Conservation (phyloP, 2,888 invertebrate species). For the Limenitis camilla region DNA sequence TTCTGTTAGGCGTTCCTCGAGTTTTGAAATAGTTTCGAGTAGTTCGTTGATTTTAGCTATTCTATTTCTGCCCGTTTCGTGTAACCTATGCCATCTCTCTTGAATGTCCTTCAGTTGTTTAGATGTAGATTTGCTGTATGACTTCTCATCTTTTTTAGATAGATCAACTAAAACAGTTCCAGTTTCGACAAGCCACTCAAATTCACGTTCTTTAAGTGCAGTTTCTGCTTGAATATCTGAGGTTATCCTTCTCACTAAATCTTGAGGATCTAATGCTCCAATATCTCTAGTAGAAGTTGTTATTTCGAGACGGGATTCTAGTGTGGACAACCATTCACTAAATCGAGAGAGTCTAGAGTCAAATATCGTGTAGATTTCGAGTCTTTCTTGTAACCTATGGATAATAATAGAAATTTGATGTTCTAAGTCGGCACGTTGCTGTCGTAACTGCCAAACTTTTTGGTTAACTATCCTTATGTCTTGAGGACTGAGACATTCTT, state of each 20-base stretch:
- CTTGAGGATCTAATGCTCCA: constrained; percentile 79
- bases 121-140: constrained; percentile 66
- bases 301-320: constrained; percentile 79
- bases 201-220: constrained; percentile 82
- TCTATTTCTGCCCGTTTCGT: constrained; percentile 77
- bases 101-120: constrained; percentile 76
- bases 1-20: constrained; percentile 82
- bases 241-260: constrained; percentile 80
- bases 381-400: constrained; percentile 82
- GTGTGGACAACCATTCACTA: constrained; percentile 79
- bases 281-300: constrained; percentile 68
- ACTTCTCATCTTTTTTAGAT: constrained; percentile 76
- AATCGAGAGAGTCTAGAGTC: constrained; percentile 79
- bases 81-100: constrained; percentile 80
- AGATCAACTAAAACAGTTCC: constrained; percentile 79
- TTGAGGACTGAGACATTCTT: constrained; percentile 87
- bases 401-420: constrained; percentile 83
- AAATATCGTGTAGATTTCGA: constrained; percentile 82
- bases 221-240: constrained; percentile 85
- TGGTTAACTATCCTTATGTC: constrained; percentile 88
- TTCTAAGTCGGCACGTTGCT: constrained; percentile 87
- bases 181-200: constrained; percentile 83
- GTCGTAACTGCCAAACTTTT: constrained; percentile 83
- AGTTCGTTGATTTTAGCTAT: constrained; percentile 83
- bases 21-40: constrained; percentile 79